Conservation (phyloP, 2,888 invertebrate species). For the Tenthredo scrophulariae region DNA sequence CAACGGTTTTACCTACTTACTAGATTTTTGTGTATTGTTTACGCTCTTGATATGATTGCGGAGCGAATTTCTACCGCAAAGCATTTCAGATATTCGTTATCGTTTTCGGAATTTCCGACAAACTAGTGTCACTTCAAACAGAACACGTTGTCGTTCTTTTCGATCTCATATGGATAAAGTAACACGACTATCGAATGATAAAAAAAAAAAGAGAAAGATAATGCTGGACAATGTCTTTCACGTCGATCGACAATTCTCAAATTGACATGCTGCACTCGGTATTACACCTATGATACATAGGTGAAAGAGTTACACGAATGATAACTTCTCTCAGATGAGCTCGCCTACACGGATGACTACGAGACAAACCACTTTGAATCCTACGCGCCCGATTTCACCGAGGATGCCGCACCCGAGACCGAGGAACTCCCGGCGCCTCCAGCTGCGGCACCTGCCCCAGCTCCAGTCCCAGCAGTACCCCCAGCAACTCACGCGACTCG, state of each 20-base stretch:
- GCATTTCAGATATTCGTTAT: no score
- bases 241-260: not conserved
- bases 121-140: no score
- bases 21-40: not conserved
- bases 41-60: no score
- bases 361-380: constrained; percentile 71
- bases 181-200: no score
- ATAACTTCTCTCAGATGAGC: constrained; percentile 64
- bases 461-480: constrained; percentile 68
- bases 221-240: not conserved
- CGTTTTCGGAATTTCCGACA: no score
- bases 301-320: not conserved
- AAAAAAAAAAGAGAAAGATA: not conserved
- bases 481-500: constrained; percentile 80
- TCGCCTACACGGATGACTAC: constrained; percentile 70
- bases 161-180: no score
- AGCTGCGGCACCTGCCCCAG: constrained; percentile 71
- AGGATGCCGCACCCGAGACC: constrained; percentile 76
- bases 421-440: constrained; percentile 77
- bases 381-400: constrained; percentile 76
- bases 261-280: not conserved
- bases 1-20: not conserved
- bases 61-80: no score
- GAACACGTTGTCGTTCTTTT: no score
- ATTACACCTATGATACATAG: not conserved